These are phyloP conservation scores for Kryptolebias ocellatus DNA, from an alignment of 2,797 vertebrate genomes.

Conservation along the genomic window DNA sequence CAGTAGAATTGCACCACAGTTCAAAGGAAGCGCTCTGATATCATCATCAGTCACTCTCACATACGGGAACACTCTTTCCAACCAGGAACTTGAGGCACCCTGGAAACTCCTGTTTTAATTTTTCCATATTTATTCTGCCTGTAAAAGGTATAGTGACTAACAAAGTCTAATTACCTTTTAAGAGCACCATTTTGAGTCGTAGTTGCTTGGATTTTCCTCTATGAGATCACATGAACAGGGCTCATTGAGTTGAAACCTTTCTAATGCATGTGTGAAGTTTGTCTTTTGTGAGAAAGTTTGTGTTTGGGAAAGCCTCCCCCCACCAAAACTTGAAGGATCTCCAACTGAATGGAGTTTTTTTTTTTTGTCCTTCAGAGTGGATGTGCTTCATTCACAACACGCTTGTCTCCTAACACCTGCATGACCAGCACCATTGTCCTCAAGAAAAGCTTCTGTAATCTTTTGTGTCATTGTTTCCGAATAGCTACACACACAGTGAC, in stretches of 20 bases:
- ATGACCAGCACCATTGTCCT: conserved; percentile 69
- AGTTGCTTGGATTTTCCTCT: conserved; percentile 14
- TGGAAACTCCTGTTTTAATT: neutral
- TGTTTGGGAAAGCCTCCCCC: conserved; percentile 78
- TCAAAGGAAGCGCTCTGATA: conserved; percentile 41
- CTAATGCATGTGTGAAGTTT: conserved; percentile 82
- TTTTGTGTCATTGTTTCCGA: conserved; percentile 74
- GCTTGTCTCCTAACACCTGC: conserved; percentile 75
- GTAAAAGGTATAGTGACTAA: neutral
- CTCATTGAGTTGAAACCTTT: too few species aligned
- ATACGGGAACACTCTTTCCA: conserved; percentile 44
- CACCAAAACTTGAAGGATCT: conserved; percentile 7
- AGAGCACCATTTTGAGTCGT: too few species aligned
- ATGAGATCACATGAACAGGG: conserved; percentile 41
- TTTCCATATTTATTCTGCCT: neutral
- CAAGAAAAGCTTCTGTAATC: conserved; percentile 68
- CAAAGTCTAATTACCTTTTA: neutral
- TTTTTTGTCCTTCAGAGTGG: conserved; percentile 62
- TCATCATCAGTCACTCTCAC: conserved; percentile 32
- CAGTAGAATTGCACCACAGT: conserved; percentile 49
- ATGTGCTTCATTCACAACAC: conserved; percentile 65
- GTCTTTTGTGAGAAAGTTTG: conserved; percentile 81
- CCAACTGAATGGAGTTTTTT: neutral
- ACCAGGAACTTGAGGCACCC: conserved; percentile 31
- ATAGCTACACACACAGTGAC: conserved; percentile 77